Evolutionary conservation across 2,113 vertebrate species (phyloP), one percentile per base, ranked within the genome.

Genomic region (Triplophysa tibetana): DNA sequence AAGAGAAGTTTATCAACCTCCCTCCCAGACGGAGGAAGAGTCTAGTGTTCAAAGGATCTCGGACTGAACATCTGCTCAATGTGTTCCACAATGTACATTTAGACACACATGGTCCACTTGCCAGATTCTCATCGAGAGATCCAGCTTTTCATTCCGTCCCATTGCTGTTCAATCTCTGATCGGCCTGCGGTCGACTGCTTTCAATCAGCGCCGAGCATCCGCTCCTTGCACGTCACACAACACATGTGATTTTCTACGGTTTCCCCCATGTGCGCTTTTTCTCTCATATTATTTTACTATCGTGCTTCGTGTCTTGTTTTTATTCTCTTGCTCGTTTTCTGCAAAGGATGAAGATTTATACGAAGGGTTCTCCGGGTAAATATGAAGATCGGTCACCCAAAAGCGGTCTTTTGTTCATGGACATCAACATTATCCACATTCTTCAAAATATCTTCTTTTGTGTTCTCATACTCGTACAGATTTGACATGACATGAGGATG

Each of bases 271-370:
- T 54, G 77, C 41, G 77, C 65, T 82, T 75, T 58, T 62, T 21
- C 48, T 43, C 48, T 48, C 78, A 43, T 11, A 45, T 11, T 12
- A 12, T 13, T 63, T 48, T 38, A 38, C 58, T 60, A 38, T 62
- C 41, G 33, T 21, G 56, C 2, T 23, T 19, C 70, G 50, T 50
- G 13, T 10, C 45, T 6, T 19, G 16, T 56, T 56, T n/a, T 8
- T 26, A 70, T 60, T 58, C 52, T 41, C 72, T 72, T 65, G 38
- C 21, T 26, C 38, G 48, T 75, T n/a, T 63, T 76, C 72, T 67
- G 85, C 87, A 86, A 73, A 72, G 2, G 78, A 84, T 77, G 77
- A 69, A 90, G 87, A 89, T 88, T 87, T 90, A 91, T 75, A 79
- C 84, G 83, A 79, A 45, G 63, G 69, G 72, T 63, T 60, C 75